Evolutionary conservation across 2,797 vertebrate genomes (phyloP).

Genomic region (Peromyscus melanophrys): DNA sequence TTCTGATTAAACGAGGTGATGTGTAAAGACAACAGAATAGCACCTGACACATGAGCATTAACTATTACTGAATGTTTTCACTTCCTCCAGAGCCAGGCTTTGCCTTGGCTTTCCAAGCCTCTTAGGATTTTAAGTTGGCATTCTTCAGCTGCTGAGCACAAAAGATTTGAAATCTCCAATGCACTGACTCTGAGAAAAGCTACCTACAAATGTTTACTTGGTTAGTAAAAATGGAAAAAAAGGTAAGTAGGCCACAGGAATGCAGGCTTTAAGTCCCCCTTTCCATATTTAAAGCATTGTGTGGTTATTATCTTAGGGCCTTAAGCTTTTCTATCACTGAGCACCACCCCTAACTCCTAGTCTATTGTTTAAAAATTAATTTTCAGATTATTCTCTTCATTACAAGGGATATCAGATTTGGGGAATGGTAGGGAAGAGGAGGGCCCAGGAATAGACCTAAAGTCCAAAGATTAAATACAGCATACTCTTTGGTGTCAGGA

Average conservation of each 20-base stretch:
- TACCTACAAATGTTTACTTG: not conserved
- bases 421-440: too few species aligned
- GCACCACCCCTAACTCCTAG: not conserved
- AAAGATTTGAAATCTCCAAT: not conserved
- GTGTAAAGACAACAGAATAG: not conserved
- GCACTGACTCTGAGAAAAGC: not conserved
- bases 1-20: not conserved
- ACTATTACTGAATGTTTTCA: not conserved
- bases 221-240: not conserved
- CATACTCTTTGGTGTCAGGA: not conserved
- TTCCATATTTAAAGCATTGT: not conserved
- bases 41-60: not conserved
- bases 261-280: not conserved
- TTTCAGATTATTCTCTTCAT: slow-evolving; percentile 10
- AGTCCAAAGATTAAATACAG: not conserved
- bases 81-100: not conserved
- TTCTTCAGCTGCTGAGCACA: not conserved
- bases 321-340: not conserved
- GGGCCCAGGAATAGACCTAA: not conserved
- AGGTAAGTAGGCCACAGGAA: not conserved
- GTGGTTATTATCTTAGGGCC: not conserved
- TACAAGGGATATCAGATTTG: not conserved
- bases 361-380: slow-evolving; percentile 4
- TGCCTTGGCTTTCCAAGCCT: not conserved
- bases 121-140: not conserved